Percentiles rank a stretch among this genome's conserved stretches.
Conservation (phyloP, 2,888 invertebrate species). For the Allacma fusca region DNA sequence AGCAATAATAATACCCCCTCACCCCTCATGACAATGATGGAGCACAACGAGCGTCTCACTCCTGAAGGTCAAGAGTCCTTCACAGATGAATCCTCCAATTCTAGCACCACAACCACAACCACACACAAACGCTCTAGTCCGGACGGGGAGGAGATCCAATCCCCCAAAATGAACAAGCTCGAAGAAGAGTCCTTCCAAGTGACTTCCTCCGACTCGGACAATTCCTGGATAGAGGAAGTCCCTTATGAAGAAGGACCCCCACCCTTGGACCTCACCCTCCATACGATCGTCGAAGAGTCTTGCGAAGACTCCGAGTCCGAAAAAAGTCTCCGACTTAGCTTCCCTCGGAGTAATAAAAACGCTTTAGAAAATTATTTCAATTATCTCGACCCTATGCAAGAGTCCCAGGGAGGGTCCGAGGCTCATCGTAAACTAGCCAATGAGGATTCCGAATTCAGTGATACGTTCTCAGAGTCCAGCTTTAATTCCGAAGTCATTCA, state of each 20-base stretch:
- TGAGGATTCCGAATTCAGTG: slow-evolving; percentile 64
- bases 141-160: slow-evolving; percentile 44
- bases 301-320: slow-evolving; percentile 80
- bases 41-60: slow-evolving; percentile 38
- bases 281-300: slow-evolving; percentile 92
- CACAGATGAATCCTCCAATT: slow-evolving; percentile 30
- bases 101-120: neutral
- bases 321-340: slow-evolving; percentile 46
- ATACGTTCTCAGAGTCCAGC: slow-evolving; percentile 69
- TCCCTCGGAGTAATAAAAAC: slow-evolving; percentile 43
- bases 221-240: slow-evolving; percentile 80
- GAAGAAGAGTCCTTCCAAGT: slow-evolving; percentile 34
- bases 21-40: slow-evolving; percentile 25
- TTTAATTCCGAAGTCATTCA: slow-evolving; percentile 51
- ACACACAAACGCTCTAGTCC: slow-evolving; percentile 42
- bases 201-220: slow-evolving; percentile 35
- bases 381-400: slow-evolving; percentile 34
- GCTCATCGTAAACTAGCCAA: slow-evolving; percentile 42
- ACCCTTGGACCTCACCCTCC: slow-evolving; percentile 86
- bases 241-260: slow-evolving; percentile 67
- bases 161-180: slow-evolving; percentile 20
- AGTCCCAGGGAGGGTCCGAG: neutral
- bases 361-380: slow-evolving; percentile 49
- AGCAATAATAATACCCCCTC: neutral
- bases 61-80: slow-evolving; percentile 44